Base-by-base conservation (phyloP, 2,888 invertebrate species). In the Deilephila elpenor region DNA sequence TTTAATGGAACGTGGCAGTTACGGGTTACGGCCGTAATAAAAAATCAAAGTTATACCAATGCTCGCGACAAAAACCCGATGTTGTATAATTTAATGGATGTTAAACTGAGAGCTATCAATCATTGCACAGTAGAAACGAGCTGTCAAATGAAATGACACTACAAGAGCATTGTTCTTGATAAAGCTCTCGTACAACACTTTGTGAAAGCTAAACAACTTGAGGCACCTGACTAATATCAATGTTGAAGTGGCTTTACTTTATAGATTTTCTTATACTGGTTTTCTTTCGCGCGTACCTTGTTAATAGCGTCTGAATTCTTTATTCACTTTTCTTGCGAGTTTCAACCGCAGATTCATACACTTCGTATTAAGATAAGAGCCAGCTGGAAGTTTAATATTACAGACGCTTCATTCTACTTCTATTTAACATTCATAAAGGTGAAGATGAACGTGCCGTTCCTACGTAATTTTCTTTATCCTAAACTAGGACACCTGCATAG, bases 61-160 rank as follows among this genome's bases (percentile, higher is more conserved):
- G 74, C 71, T 59, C 25, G 20, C 70, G 56, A 25, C 71, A 70
- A 61, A 61, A 74, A 64, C 71, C 14, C 70, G 71, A 70, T 62
- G 70, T 51, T 53, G 32, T 75, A 77, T 77, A 82, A 83, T 72
- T 83, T 80, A 81, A 84, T 76, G 72, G 75, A 75, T 78, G 81
- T 84, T 84, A 82, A 80, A 78, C 34, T 62, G 34, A 80, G 77
- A 78, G 76, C 80, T 77, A 89, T 90, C 84, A 85, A 90, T 89
- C 87, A 87, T 80, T 80, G 83, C 81, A 80, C 73, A 78, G 78
- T 76, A 78, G 85, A 86, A 86, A 87, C 86, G 81, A 84, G 81
- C 82, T 78, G 81, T 80, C 84, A 80, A 83, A 82, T 79, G 76
- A 79, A 77, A 79, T 75, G 78, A 79, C 78, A 74, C 74, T 76